Evolutionary conservation across 2,113 vertebrate species (phyloP), one percentile per base, ranked within the genome.

Genomic region (Cairina moschata): DNA sequence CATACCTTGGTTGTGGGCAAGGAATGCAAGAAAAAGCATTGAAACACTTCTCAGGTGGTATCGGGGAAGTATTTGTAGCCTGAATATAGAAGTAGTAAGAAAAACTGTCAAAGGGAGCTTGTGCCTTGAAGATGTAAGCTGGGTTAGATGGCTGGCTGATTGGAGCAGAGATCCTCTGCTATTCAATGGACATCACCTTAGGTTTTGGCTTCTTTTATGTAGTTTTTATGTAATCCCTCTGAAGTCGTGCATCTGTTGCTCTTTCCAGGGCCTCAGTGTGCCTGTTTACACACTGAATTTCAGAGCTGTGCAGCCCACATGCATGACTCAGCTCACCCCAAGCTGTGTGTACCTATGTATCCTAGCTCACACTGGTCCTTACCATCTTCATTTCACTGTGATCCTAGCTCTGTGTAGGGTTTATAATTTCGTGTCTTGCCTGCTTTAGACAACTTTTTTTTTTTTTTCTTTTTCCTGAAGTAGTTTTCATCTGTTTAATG

Each of bases 321-420:
- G 22, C 26, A 20, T 16, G 36, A 29, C 31, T 46, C 22, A 15
- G 44, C 32, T 32, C 31, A 44, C 11, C n/a, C 4, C n/a, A 63
- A 16, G 26, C 68, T 68, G 2, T 13, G n/a, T 2, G 5, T 28
- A 3, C 9, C 23, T 23, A 8, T 1, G 1, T 36, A 34, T 8
- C 25, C 29, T 29, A 40, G 38, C 58, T 85, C 4, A 0, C 52
- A 29, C 17, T 11, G 36, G 11, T 9, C 17, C 17, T 36, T 84
- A 66, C 32, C 74, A 81, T 14, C 16, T 69, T 60, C 18, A 58
- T 7, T 68, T 82, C 5, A 1, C 18, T 60, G 11, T 20, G 32
- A 2, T 77, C 79, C 69, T 56, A 86, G 22, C 23, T 71, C 36
- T 28, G 8, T 44, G 16, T 13, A 8, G 8, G 10, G 3, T 32